A percentile compares a stretch with the other conserved stretches of the same genome.
Evolutionary conservation across 1,140 invertebrate species (phyloP).

Genomic region (Stenopsyche tienmushanensis): DNA sequence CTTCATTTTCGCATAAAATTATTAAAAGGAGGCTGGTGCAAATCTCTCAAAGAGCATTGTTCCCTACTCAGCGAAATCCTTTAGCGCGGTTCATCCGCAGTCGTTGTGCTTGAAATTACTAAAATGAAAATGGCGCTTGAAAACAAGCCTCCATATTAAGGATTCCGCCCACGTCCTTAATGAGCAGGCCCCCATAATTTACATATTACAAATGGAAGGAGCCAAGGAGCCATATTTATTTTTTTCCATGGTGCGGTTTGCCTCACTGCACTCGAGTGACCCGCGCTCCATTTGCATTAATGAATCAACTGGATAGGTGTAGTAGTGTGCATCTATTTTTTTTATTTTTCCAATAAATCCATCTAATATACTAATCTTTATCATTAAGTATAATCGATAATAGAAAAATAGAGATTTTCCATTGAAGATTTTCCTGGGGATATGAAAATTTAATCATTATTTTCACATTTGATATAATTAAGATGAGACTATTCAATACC

Average conservation of each 20-base stretch:
- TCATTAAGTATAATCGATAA: neutral
- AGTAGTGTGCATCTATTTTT: neutral
- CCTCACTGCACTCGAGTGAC: conserved; percentile 24
- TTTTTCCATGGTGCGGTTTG: conserved; percentile 21
- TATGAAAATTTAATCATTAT: neutral
- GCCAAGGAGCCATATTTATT: conserved; percentile 37
- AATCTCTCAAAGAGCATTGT: neutral
- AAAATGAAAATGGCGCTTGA: conserved; percentile 34
- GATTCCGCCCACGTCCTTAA: conserved; percentile 28
- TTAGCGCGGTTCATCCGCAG: conserved; percentile 15
- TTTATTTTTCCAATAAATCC: neutral
- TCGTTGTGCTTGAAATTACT: conserved; percentile 29
- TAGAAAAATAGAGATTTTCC: neutral
- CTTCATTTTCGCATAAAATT: neutral
- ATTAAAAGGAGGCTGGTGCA: neutral
- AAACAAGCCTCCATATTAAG: conserved; percentile 26
- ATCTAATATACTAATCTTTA: neutral
- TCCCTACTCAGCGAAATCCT: neutral
- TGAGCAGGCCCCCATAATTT: conserved; percentile 38
- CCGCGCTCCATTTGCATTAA: conserved; percentile 37
- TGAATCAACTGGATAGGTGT: conserved; percentile 25
- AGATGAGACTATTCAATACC: neutral
- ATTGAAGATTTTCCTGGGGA: neutral
- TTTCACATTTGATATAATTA: neutral
- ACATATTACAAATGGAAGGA: conserved; percentile 42